A percentile compares a stretch with the other conserved stretches of the same genome.
phyloP scores from a whole-genome alignment of 2,888 invertebrate species.

The Drosophila colorata region DNA sequence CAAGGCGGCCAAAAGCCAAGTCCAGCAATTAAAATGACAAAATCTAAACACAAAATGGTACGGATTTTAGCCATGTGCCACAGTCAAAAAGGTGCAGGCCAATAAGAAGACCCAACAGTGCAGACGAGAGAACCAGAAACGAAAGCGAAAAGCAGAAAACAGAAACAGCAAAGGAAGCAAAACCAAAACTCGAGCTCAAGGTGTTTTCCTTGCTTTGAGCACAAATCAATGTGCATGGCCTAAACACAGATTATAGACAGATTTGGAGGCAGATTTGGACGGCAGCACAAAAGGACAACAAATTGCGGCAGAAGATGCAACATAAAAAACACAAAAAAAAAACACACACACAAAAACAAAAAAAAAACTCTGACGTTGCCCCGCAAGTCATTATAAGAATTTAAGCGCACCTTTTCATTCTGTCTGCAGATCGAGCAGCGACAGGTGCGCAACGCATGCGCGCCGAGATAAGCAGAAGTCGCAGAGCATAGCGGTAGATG shows the following conservation, averaged over 20 bases:
- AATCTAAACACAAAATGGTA: constrained; percentile 78
- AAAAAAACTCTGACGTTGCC: constrained; percentile 9
- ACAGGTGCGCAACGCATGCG: constrained; percentile 70
- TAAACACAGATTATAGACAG: constrained; percentile 78
- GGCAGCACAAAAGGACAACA: constrained; percentile 73
- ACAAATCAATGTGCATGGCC: constrained; percentile 61
- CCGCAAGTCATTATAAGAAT: constrained; percentile 79
- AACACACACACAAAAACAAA: constrained; percentile 11
- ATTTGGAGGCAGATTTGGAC: constrained; percentile 73
- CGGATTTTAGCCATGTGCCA: constrained; percentile 70
- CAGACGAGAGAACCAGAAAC: constrained; percentile 21
- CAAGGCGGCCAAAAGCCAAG: constrained; percentile 48
- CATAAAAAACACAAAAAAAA: constrained; percentile 13
- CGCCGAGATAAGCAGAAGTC: constrained; percentile 47
- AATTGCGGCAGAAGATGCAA: constrained; percentile 75
- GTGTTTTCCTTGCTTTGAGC: constrained; percentile 62
- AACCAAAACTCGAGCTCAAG: constrained; percentile 49
- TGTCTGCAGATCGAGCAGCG: constrained; percentile 62
- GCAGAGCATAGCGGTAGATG: constrained; percentile 66
- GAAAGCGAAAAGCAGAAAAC: neutral
- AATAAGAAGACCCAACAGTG: constrained; percentile 62
- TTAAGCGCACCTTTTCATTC: constrained; percentile 80
- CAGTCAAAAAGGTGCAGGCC: constrained; percentile 61
- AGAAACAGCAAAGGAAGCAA: neutral
- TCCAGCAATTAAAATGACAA: constrained; percentile 77